Conservation (phyloP, 2,797 vertebrate genomes). For the Bucorvus abyssinicus region DNA sequence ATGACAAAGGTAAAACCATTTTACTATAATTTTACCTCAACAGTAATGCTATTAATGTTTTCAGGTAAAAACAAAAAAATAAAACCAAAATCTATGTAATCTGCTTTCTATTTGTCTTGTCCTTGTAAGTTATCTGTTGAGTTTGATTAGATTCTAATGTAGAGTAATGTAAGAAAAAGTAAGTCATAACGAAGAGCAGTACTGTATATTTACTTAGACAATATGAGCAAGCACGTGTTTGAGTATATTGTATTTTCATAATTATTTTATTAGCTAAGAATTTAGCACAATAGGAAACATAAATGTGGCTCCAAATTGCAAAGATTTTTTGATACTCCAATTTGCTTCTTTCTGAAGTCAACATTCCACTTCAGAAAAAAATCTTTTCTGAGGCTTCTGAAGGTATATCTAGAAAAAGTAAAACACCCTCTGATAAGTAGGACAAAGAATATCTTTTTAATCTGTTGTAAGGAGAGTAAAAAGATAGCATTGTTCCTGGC, state of each 20-base stretch:
- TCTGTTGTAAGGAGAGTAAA: neutral
- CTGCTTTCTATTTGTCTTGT: neutral
- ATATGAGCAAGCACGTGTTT: neutral
- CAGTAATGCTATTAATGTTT: neutral
- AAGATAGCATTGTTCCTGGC: neutral
- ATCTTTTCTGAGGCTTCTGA: slow-evolving; percentile 1
- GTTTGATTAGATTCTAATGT: neutral
- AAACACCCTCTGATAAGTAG: slow-evolving; percentile 1
- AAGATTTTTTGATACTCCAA: neutral
- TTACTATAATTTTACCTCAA: neutral
- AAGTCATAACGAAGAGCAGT: neutral
- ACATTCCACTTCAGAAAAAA: neutral
- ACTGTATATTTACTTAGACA: neutral
- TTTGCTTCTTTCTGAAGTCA: neutral
- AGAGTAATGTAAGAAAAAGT: neutral
- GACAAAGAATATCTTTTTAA: neutral
- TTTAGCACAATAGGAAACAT: neutral
- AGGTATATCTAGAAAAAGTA: neutral
- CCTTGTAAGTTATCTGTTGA: neutral
- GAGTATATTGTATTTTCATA: neutral
- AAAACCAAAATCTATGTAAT: neutral
- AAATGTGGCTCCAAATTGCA: neutral
- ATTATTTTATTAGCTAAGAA: neutral
- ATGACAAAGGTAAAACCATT: neutral
- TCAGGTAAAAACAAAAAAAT: neutral